Conservation (phyloP, 2,113 vertebrate species). For the Heterotilapia buettikoferi region DNA sequence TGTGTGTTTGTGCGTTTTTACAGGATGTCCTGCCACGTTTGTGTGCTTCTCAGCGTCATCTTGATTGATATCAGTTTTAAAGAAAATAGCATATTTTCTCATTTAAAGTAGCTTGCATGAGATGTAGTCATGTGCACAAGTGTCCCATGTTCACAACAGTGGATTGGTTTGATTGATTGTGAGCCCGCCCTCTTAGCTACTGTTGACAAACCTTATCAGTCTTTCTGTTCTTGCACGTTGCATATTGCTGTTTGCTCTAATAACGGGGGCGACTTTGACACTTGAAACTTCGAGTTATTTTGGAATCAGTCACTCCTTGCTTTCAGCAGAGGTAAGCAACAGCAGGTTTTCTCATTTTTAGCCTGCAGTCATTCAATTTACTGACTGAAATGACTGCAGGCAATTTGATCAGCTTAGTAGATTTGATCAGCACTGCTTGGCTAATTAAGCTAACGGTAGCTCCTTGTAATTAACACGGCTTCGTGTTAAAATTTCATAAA, state of each 20-base stretch:
- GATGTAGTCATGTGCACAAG: background rate
- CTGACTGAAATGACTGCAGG: background rate
- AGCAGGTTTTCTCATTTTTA: background rate
- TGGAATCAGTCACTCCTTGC: background rate
- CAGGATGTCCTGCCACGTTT: background rate
- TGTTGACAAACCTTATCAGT: background rate
- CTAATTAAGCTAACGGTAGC: background rate
- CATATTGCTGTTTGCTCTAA: background rate
- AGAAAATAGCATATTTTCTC: background rate
- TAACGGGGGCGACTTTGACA: background rate
- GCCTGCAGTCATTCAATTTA: background rate
- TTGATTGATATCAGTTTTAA: background rate
- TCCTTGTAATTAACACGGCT: background rate
- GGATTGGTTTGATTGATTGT: rapidly evolving
- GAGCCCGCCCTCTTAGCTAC: background rate
- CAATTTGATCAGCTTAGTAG: background rate
- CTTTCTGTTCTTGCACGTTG: background rate
- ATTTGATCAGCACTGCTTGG: background rate
- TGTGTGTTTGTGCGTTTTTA: background rate
- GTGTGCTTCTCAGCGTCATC: background rate
- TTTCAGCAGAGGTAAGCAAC: background rate
- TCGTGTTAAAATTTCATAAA: background rate
- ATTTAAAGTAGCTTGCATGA: background rate
- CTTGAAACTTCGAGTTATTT: background rate
- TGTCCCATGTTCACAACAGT: rapidly evolving